Conservation (phyloP, 1,140 invertebrate species). For the Zaprionus ghesquierei region DNA sequence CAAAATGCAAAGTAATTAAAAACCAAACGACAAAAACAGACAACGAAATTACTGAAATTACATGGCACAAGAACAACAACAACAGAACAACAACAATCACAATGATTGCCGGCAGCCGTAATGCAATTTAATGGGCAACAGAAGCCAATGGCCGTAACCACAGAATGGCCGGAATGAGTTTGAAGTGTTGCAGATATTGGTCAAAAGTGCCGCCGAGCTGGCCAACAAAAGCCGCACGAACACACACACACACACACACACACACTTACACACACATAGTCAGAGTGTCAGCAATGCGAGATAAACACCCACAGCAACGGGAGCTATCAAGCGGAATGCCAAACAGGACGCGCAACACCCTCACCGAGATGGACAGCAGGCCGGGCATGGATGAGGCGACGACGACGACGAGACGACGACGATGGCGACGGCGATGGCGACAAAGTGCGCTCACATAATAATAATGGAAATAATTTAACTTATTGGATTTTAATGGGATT, state of each 20-base stretch:
- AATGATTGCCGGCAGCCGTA: slow-evolving; percentile 69
- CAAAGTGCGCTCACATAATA: slow-evolving; percentile 77
- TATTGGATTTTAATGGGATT: slow-evolving; percentile 82
- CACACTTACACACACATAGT: background rate
- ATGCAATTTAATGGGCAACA: slow-evolving; percentile 74
- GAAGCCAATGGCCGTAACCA: slow-evolving; percentile 45
- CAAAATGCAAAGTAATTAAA: slow-evolving; percentile 52
- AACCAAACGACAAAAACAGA: slow-evolving; percentile 30
- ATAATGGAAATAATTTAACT: slow-evolving; percentile 82
- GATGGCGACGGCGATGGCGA: slow-evolving; percentile 16
- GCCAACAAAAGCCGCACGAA: slow-evolving; percentile 53
- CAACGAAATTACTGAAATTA: slow-evolving; percentile 48
- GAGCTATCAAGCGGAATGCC: slow-evolving; percentile 52
- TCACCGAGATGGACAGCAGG: slow-evolving; percentile 10
- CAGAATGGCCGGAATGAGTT: slow-evolving; percentile 46
- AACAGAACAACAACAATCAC: slow-evolving; percentile 40
- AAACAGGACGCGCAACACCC: slow-evolving; percentile 11
- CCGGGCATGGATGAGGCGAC: slow-evolving; percentile 35
- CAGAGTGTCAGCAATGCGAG: slow-evolving; percentile 23
- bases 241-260: background rate
- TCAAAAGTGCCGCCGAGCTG: slow-evolving; percentile 62
- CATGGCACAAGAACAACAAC: slow-evolving; percentile 28
- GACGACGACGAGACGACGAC: background rate
- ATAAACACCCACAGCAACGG: slow-evolving; percentile 59
- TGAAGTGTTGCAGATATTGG: slow-evolving; percentile 79